Base-by-base conservation (phyloP, 2,888 invertebrate genomes). In the Nomada goodeniana region DNA sequence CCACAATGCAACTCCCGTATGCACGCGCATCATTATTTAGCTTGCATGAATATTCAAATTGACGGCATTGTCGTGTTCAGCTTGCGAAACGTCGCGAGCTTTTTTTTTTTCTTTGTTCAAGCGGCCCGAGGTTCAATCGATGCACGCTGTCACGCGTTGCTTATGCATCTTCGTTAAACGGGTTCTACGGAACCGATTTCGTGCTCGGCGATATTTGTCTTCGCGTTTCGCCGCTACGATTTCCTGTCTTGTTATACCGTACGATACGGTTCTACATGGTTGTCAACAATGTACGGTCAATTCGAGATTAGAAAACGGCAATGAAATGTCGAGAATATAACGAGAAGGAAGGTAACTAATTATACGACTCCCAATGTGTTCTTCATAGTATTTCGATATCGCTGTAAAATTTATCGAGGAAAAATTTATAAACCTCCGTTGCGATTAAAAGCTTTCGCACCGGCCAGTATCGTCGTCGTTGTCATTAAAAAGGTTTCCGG, bases 11-110 rank as follows among this genome's bases (percentile, higher is more conserved):
- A 57, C 20, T 13, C 23, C 53, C n/a, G 50, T 23, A 59, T 23
- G 44, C 23, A 15, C 44, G 50, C 72, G 47, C 59, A 64, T 77
- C 65, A 73, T 77, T 57, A 61, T 68, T 68, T 57, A 29, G 11
- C n/a, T 11, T 18, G 11, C 11, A 73, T 68, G 67, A 78, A 80
- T 78, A 80, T 79, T 79, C 78, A 75, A 61, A 79, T 68, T 18
- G 78, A 75, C 65, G 68, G 60, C 44, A 47, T 57, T 57, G 71
- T 50, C 63, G 57, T 23, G 72, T 64, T 63, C 52, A 9, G 50
- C 36, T 20, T n/a, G 29, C 18, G 47, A 71, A 71, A 57, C 44
- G 29, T 47, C 61, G 36, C 55, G 29, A 57, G 44, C 63, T 47
- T 36, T 76, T 71, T 47, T 13, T 0, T 36, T 23, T 23, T 23